A percentile compares a stretch with the other conserved stretches of the same genome.
Evolutionary conservation across 2,113 vertebrate genomes (phyloP).

Genomic region (Tiliqua scincoides): DNA sequence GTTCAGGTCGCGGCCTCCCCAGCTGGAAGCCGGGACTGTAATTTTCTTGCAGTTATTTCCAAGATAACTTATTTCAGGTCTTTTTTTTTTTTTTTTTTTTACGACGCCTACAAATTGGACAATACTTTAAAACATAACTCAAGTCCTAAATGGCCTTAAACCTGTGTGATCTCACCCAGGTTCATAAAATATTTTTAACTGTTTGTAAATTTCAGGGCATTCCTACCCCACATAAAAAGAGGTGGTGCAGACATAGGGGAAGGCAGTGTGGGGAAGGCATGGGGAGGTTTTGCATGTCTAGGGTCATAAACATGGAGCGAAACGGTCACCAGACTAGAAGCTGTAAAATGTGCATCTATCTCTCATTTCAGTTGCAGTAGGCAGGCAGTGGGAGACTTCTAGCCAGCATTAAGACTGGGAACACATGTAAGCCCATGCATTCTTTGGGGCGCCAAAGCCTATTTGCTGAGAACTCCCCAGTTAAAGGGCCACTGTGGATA

Average conservation of each 20-base stretch:
- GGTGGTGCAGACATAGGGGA: neutral
- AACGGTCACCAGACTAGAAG: neutral
- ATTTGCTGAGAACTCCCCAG: neutral
- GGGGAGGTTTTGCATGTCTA: neutral
- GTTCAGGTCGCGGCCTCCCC: neutral
- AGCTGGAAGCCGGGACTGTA: neutral
- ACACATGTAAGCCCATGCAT: neutral
- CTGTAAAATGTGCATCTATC: neutral
- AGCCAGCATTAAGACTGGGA: neutral
- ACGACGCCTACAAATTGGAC: constrained; percentile 66
- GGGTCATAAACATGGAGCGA: neutral
- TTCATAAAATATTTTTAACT: constrained; percentile 65
- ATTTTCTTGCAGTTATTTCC: constrained; percentile 63
- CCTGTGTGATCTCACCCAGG: constrained; percentile 49
- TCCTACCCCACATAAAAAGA: neutral
- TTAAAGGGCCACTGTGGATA: neutral
- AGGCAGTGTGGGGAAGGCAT: neutral
- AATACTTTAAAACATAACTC: constrained; percentile 60
- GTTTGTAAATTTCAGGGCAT: constrained; percentile 63
- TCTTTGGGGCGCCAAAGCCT: neutral
- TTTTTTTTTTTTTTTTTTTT: constrained; percentile 50
- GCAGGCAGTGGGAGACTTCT: neutral
- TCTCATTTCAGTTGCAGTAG: neutral
- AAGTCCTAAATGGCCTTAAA: constrained; percentile 62
- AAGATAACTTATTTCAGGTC: constrained; percentile 61